Evolutionary conservation across 2,113 vertebrate species (phyloP).

Genomic region (Onychostruthus taczanowskii): DNA sequence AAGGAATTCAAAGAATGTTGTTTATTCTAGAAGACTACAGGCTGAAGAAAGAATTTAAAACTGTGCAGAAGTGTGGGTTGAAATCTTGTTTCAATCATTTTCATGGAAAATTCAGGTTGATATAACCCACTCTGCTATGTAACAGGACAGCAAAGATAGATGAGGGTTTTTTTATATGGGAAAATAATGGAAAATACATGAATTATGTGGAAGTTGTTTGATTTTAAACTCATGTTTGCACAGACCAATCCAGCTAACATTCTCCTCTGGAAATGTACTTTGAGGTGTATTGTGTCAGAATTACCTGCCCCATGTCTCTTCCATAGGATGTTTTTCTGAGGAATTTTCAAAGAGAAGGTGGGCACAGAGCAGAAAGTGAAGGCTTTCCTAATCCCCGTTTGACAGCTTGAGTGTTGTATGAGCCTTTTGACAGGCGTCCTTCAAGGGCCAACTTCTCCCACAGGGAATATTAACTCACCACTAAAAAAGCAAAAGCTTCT

Average conservation of each 20-base stretch:
- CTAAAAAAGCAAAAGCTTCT: neutral
- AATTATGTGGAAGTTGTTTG: neutral
- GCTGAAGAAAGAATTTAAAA: constrained; percentile 14
- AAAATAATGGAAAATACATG: neutral
- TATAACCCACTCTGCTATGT: neutral
- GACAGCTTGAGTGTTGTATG: neutral
- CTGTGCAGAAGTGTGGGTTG: neutral
- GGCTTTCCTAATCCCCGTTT: neutral
- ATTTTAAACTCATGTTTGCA: neutral
- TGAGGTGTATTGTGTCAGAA: neutral
- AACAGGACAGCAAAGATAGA: neutral
- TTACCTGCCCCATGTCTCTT: neutral
- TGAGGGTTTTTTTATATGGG: no score
- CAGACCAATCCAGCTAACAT: accelerated
- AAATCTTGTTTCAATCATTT: neutral
- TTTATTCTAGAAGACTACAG: constrained; percentile 26
- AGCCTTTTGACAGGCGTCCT: neutral
- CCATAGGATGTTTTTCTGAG: neutral
- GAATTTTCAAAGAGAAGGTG: neutral
- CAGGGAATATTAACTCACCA: neutral
- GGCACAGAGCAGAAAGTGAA: neutral
- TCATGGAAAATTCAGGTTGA: neutral
- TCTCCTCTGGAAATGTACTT: neutral
- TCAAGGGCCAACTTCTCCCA: neutral
- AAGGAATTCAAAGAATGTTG: constrained; percentile 31